These are phyloP conservation scores for Aeoliscus strigatus DNA, from an alignment of 2,797 vertebrate genomes.

Conservation along the genomic window DNA sequence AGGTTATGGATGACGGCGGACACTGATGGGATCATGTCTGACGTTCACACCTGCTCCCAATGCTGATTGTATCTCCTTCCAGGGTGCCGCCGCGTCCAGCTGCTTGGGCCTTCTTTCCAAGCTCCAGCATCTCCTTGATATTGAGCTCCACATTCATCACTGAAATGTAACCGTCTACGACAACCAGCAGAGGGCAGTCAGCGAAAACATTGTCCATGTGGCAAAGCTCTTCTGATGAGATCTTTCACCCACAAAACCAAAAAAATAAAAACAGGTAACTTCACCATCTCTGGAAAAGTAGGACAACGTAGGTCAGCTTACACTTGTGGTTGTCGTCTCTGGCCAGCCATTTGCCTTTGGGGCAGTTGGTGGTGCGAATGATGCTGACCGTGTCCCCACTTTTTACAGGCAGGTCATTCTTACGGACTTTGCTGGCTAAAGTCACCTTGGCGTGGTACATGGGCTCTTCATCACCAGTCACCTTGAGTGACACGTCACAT, in stretches of 20 bases:
- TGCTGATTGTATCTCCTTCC: constrained; percentile 70
- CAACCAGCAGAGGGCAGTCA: not conserved
- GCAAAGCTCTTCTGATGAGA: no score
- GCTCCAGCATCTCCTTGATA: constrained; percentile 72
- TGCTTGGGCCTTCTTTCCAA: constrained; percentile 72
- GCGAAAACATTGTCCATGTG: not conserved
- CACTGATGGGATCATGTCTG: not conserved
- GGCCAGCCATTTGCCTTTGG: constrained; percentile 72
- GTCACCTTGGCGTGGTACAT: constrained; percentile 63
- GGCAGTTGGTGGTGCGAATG: constrained; percentile 69
- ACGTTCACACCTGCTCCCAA: constrained; percentile 68
- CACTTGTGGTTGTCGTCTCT: constrained; percentile 66
- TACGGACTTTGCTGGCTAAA: constrained; percentile 65
- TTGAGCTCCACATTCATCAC: constrained; percentile 72
- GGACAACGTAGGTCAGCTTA: no score
- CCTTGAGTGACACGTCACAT: constrained; percentile 51
- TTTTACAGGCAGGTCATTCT: constrained; percentile 61
- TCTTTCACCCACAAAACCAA: no score
- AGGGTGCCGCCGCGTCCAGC: constrained; percentile 51
- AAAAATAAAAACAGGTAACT: no score
- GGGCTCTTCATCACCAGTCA: constrained; percentile 68
- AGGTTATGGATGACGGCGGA: not conserved
- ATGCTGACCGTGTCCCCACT: constrained; percentile 68
- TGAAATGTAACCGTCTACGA: constrained; percentile 73
- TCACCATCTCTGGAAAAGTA: no score